Base-by-base conservation (phyloP, 2,888 invertebrate genomes). In the Noctua janthina region DNA sequence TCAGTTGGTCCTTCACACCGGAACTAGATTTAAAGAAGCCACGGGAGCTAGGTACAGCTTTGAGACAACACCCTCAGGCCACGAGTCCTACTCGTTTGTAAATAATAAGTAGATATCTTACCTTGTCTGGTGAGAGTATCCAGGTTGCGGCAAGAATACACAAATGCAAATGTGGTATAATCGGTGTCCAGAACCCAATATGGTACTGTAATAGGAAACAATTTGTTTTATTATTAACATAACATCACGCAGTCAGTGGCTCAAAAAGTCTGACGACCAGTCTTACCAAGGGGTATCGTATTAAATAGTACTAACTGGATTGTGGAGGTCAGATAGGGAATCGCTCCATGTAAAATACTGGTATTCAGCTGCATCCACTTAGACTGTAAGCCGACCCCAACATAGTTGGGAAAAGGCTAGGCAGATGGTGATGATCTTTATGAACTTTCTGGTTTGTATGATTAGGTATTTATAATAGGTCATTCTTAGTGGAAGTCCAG, bases 131-230 rank as follows among this genome's bases (percentile, higher is more conserved):
- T 4, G 1, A 0, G 1, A 4, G 1, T 0, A 7, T 2, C 0
- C 0, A 75, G 0, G 67, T 85, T 76, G 56, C 29, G 13, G 39
- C 87, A 87, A 23, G 79, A 78, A 51, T 87, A 87, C 1, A 87
- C 77, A 35, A 87, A 62, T 23, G 87, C 82, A 62, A 29, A 87
- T 15, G 80, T 66, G 0, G 2, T 11, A 35, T 87, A 87, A 72
- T 87, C 79, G 35, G 87, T 87, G 8, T 8, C 76, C 43, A 87
- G 70, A 29, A 87, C 51, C 71, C 76, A 78, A 68, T 78, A 80
- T 11, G 85, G 54, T 5, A n/a, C 83, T 83, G 64, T 13, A 83
- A 84, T 20, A 62, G 35, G 6, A 66, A 67, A 67, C n/a, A 6
- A 67, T 29, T 82, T 35, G 35, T 66, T 59, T 59, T 23, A 56